Conservation (phyloP, 64 coral and sea anemone genomes). For the Pocillopora damicornis region DNA sequence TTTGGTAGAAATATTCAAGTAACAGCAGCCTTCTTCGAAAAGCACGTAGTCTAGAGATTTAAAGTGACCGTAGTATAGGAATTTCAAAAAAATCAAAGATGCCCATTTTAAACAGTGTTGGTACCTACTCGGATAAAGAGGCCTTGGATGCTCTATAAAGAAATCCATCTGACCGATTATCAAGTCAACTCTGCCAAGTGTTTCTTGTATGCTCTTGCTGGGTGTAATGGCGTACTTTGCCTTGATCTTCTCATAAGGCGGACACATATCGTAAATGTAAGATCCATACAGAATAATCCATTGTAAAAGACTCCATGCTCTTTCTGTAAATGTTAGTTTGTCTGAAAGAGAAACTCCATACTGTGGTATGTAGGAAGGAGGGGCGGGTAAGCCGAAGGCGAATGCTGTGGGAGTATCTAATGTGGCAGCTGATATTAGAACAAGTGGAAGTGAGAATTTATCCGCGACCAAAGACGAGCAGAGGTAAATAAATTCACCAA, state of each 20-base stretch:
- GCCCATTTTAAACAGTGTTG: neutral
- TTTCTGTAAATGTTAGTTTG: constrained; percentile 25
- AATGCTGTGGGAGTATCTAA: neutral
- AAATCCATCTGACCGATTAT: constrained; percentile 38
- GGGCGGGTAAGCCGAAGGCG: neutral
- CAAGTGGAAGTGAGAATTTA: constrained; percentile 36
- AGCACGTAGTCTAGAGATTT: too few relatives aligned
- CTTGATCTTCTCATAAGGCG: constrained; percentile 28
- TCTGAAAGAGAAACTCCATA: neutral
- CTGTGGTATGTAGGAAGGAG: constrained; percentile 35
- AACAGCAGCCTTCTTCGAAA: too few relatives aligned
- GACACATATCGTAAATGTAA: neutral
- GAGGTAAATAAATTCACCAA: constrained; percentile 36
- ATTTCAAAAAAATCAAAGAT: too few relatives aligned
- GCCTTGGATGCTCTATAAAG: constrained; percentile 29
- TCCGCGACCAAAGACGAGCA: constrained; percentile 27
- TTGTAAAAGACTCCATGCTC: neutral
- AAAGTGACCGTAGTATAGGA: too few relatives aligned
- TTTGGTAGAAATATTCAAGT: too few relatives aligned
- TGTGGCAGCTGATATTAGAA: neutral
- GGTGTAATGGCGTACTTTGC: constrained; percentile 52
- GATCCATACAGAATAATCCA: neutral
- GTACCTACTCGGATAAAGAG: constrained; percentile 55
- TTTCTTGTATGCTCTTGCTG: constrained; percentile 38
- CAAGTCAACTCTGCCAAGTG: constrained; percentile 47